Evolutionary conservation across 2,888 invertebrate species (phyloP), one percentile per base, ranked within the genome.

Genomic region (Halocaridina rubra): DNA sequence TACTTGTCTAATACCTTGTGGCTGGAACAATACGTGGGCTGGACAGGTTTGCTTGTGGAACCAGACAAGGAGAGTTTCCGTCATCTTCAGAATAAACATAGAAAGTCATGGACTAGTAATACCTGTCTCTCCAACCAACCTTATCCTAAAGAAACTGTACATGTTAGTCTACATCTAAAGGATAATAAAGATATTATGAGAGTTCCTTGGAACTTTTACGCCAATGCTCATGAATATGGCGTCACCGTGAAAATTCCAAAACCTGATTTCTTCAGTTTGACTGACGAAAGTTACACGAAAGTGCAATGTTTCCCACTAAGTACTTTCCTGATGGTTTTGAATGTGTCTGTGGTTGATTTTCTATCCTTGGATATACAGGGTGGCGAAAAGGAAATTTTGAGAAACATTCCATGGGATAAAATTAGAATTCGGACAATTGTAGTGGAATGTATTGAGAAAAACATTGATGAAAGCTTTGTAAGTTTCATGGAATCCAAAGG

Each of bases 261-360:
- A 3, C 4, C 4, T 19, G 16, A n/a, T 10, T 10, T 19, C n/a
- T 7, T 3, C 16, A 4, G 4, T 10, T 4, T 53, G 19, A 16
- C 53, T n/a, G 53, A 16, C n/a, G 19, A 46, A 13, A 24, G 13
- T 4, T 82, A 61, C 57, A 19, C 33, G 13, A n/a, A 1, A 0
- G 77, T 77, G 4, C 82, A 82, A 30, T 82, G 82, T 39, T 82
- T 82, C 59, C 82, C 82, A 3, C 77, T 82, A 24, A 53, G 69
- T 27, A 69, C 82, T n/a, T 77, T 74, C 29, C 69, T 82, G 29
- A 29, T 57, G 29, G 82, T 69, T 5, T 61, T 82, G 29, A 71
- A 71, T n/a, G 29, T 77, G 19, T 22, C 53, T 24, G 77, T 71
- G 5, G 59, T 82, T 19, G 82, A 82, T 29, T 71, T 82, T 29